Percentiles rank a stretch among this genome's conserved stretches.
phyloP scores from a whole-genome alignment of 2,113 vertebrate genomes.

The Apus apus region DNA sequence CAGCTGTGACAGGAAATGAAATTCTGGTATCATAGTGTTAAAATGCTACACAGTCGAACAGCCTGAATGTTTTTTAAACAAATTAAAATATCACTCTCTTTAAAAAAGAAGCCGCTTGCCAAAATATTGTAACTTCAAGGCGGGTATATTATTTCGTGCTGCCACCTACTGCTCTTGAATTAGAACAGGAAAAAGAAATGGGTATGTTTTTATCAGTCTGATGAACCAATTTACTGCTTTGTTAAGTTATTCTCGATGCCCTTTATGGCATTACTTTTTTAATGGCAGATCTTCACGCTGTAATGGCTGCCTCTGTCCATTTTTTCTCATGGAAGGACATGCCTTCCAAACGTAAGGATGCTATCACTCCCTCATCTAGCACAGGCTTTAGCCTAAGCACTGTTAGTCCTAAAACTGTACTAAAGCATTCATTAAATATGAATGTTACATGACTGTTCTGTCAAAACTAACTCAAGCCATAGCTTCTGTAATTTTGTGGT shows the following conservation, averaged over 20 bases:
- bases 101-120: background rate
- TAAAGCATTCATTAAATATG: background rate
- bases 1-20: background rate
- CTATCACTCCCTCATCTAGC: background rate
- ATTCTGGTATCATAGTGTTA: background rate
- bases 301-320: background rate
- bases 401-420: background rate
- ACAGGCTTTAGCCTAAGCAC: background rate
- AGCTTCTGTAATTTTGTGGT: background rate
- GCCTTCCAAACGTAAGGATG: background rate
- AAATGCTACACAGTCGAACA: background rate
- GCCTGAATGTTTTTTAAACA: background rate
- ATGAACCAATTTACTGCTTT: background rate
- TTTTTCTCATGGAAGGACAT: background rate
- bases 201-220: background rate
- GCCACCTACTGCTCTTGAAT: slow-evolving; percentile 38
- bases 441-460: background rate
- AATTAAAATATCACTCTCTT: background rate
- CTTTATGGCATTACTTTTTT: background rate
- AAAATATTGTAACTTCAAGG: background rate
- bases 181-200: background rate
- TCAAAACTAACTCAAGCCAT: background rate
- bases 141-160: background rate
- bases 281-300: background rate
- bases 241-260: background rate